Evolutionary conservation across 2,888 invertebrate species (phyloP).

Genomic region (Lobophora halterata): DNA sequence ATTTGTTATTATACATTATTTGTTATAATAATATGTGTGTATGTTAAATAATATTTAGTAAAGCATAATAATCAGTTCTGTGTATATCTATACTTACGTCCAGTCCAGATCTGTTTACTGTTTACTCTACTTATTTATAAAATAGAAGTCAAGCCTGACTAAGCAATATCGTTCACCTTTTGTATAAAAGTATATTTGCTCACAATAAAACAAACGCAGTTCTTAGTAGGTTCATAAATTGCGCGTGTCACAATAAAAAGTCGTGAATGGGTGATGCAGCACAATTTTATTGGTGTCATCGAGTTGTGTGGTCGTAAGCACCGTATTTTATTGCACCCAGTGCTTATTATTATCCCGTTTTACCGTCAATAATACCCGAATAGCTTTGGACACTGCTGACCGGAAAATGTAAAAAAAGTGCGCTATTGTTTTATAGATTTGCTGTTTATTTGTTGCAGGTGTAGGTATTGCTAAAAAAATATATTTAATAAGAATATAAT

Average conservation of each 20-base stretch:
- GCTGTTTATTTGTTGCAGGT: too few relatives aligned
- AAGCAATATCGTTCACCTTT: neutral
- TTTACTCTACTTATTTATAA: too few relatives aligned
- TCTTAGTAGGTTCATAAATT: slow-evolving; percentile 51
- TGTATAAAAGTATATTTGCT: too few relatives aligned
- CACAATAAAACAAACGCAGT: slow-evolving; percentile 50
- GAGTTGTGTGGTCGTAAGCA: slow-evolving; percentile 55
- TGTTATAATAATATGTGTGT: too few relatives aligned
- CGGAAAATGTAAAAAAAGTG: slow-evolving; percentile 2
- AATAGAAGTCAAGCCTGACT: neutral
- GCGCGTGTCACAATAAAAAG: slow-evolving; percentile 48
- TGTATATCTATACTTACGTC: too few relatives aligned
- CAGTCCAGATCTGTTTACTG: too few relatives aligned
- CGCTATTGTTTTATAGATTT: neutral
- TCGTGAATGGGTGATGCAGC: slow-evolving; percentile 47
- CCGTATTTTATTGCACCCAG: slow-evolving; percentile 53
- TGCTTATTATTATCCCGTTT: slow-evolving; percentile 57
- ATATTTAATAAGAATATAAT: too few relatives aligned
- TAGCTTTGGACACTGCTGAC: slow-evolving; percentile 17
- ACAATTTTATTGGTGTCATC: slow-evolving; percentile 57
- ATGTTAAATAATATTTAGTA: too few relatives aligned
- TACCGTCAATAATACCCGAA: slow-evolving; percentile 35
- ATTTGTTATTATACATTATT: too few relatives aligned
- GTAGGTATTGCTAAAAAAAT: too few relatives aligned
- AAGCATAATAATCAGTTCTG: too few relatives aligned